These are phyloP conservation scores for Polietes domitor DNA, from an alignment of 2,888 invertebrate genomes.

Conservation along the genomic window DNA sequence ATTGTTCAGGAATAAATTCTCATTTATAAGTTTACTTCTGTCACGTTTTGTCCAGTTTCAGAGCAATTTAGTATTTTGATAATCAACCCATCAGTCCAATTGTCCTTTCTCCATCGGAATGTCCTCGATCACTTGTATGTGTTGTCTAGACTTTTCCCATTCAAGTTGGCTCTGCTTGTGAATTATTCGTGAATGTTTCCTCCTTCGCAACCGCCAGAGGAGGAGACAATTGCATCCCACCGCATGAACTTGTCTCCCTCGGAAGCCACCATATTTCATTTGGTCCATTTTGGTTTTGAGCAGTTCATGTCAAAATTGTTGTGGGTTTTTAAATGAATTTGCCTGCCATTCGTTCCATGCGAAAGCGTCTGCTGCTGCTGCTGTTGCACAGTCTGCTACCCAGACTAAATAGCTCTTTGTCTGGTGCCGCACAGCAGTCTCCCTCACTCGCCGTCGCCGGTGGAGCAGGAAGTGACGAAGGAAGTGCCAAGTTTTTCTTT, in stretches of 20 bases:
- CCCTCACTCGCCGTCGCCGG: conserved; percentile 13
- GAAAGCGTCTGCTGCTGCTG: conserved; percentile 50
- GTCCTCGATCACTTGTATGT: no score
- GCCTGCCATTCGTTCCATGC: conserved; percentile 29
- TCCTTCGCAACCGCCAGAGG: no score
- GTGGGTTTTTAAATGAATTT: conserved; percentile 53
- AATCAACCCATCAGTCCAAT: no score
- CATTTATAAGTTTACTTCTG: no score
- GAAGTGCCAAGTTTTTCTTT: conserved; percentile 63
- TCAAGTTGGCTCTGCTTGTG: no score
- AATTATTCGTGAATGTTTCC: no score
- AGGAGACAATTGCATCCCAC: no score
- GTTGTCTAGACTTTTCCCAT: no score
- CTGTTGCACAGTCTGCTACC: conserved; percentile 63
- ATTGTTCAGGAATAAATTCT: no score
- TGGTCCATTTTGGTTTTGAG: not conserved
- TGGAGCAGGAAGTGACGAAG: conserved; percentile 60
- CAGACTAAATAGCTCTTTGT: conserved; percentile 56
- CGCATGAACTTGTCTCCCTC: conserved; percentile 18
- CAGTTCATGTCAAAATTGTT: conserved; percentile 54
- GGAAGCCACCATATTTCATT: conserved; percentile 1
- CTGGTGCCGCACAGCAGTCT: conserved; percentile 2
- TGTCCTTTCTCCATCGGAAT: no score
- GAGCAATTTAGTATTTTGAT: no score
- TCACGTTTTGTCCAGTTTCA: no score